Base-by-base conservation (phyloP, 2,113 vertebrate species). In the Pheucticus melanocephalus region DNA sequence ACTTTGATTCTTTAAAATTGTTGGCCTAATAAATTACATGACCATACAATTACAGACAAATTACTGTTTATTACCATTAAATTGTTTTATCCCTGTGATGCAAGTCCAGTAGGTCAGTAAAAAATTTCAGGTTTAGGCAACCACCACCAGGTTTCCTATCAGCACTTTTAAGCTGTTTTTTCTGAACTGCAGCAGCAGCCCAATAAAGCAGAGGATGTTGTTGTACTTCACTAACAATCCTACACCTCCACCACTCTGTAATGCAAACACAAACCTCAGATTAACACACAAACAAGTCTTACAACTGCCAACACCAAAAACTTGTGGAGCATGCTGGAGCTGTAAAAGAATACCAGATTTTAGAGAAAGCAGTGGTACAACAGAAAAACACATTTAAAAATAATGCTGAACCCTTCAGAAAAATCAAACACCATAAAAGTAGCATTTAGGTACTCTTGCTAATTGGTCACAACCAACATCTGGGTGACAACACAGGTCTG, bases 391-490 rank as follows among this genome's bases (percentile, higher is more conserved):
- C 23, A 61, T 37, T 17, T 65, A 14, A 66, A 92, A 94, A 39
- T 24, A 79, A 47, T 6, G 10, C 33, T 78, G 17, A 88, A 33
- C 20, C 35, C 9, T 45, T 79, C 30, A 42, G 59, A 47, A 33
- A 73, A 66, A n/a, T 31, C 68, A 65, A 47, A 44, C 11, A 28
- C 28, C 14, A 10, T 6, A 39, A 23, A 66, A 68, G 53, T 7
- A 83, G 54, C 24, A 35, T 19, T 42, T 28, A 18, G 50, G 30
- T 88, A 4, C 39, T 35, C 23, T 16, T 57, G 60, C 59, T 10
- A 1, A 42, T 9, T 48, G 47, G 54, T 48, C 71, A 76, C 57
- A 30, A 9, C 28, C 42, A 47, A 51, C 0, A 0, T 6, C 42
- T 5, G 3, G 3, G 33, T 65, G 39, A 40, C 88, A 93, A 21